Evolutionary conservation across 2,888 invertebrate genomes (phyloP).

Genomic region (Caenorhabditis parvicauda): DNA sequence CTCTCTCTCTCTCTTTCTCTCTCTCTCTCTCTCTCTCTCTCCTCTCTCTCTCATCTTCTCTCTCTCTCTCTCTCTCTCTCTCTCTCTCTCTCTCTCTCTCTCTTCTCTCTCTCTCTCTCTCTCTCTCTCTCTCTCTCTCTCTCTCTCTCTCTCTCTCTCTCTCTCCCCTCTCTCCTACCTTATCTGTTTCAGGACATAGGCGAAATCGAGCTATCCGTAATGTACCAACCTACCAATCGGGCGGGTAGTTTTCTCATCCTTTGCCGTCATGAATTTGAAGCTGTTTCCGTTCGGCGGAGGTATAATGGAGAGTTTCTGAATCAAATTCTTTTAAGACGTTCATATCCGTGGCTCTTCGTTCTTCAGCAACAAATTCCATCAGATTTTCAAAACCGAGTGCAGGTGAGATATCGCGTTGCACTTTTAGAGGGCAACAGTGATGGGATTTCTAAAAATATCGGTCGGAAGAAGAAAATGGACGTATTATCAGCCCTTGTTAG

Average conservation of each 20-base stretch:
- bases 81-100: too few relatives aligned
- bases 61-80: too few relatives aligned
- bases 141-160: not conserved
- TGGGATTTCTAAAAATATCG: too few relatives aligned
- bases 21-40: not conserved
- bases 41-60: too few relatives aligned
- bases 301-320: not conserved
- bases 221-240: constrained; percentile 29
- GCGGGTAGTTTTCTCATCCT: constrained; percentile 22
- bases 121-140: not conserved
- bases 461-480: too few relatives aligned
- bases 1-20: not conserved
- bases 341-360: constrained; percentile 16
- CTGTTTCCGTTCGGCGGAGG: constrained; percentile 12
- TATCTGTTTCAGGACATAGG: constrained; percentile 23
- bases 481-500: too few relatives aligned
- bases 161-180: not conserved
- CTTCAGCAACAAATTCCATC: constrained; percentile 7
- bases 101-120: too few relatives aligned
- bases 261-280: constrained; percentile 28
- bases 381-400: constrained; percentile 13
- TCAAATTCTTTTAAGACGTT: constrained; percentile 8
- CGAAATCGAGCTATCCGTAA: constrained; percentile 30
- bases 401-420: constrained; percentile 68
- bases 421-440: constrained; percentile 93